Evolutionary conservation across 2,797 vertebrate genomes (phyloP), one percentile per base, ranked within the genome.

Genomic region (Lycodopsis pacificus): DNA sequence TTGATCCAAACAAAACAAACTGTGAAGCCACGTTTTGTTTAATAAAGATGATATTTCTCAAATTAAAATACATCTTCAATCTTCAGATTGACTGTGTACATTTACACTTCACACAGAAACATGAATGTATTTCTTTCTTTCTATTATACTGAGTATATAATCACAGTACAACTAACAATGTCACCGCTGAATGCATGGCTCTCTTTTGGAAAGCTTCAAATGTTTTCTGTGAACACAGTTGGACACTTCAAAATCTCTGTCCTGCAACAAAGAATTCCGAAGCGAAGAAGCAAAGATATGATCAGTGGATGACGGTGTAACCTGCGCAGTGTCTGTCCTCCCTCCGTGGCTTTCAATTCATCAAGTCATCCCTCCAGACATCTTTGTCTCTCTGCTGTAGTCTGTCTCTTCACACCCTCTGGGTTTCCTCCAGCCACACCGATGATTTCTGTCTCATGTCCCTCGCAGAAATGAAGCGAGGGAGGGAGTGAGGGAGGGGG

Each of bases 361-460:
- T 91, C 83, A 85, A 51, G 27, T 65, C 69, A 7, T 80, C 83
- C 85, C 82, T 87, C 44, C 77, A 78, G 87, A 81, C 81, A 81
- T 85, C 63, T 73, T 25, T 4, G 27, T 81, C 71, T 71, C 65
- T 65, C 62, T 46, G 61, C 73, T 71, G 7, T 64, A 38, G 4
- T 75, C 59, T 66, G 75, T 84, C 79, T 84, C 68, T 72, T 84
- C 77, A 73, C 64, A 71, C 36, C 0, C 65, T 81, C 63, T 77
- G 79, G 42, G 3, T 86, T 67, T 85, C 80, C 83, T 83, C 49
- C 73, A 69, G 68, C 78, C 67, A 58, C 69, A 12, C n/a, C 57
- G 56, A 83, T 59, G 77, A 79, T 85, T 77, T 86, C 83, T 83
- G 81, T 88, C 79, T 63, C 15, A 6, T 61, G 79, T 84, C 84